Conservation (phyloP, 1,140 invertebrate species). For the Cataglyphis hispanica region DNA sequence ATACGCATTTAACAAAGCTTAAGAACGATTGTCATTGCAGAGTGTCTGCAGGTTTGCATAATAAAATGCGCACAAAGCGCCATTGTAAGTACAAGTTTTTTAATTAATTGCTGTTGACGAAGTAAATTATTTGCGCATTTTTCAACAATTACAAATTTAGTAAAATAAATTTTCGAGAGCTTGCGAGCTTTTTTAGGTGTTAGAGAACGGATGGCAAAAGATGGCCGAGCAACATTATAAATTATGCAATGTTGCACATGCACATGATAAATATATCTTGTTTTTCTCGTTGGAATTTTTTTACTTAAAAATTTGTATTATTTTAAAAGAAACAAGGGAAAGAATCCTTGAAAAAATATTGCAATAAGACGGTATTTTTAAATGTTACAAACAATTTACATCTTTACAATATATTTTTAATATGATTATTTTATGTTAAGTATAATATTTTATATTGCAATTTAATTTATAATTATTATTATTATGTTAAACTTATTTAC, state of each 20-base stretch:
- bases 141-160: conserved; percentile 38
- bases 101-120: conserved; percentile 48
- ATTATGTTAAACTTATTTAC: background rate
- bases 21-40: conserved; percentile 41
- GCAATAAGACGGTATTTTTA: background rate
- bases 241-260: background rate
- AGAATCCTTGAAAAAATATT: conserved; percentile 12
- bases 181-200: background rate
- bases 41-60: conserved; percentile 38
- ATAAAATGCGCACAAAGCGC: conserved; percentile 36
- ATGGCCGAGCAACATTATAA: background rate
- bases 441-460: background rate
- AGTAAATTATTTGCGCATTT: conserved; percentile 42
- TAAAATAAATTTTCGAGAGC: conserved; percentile 26
- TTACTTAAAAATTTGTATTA: conserved; percentile 28
- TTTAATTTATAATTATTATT: background rate
- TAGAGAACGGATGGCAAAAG: background rate
- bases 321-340: conserved; percentile 1
- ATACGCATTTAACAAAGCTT: conserved; percentile 35
- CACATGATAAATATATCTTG: background rate
- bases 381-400: background rate
- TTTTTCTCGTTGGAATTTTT: background rate
- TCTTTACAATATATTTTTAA: conserved; percentile 10
- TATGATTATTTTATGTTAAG: background rate
- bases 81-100: too few relatives aligned